These are phyloP conservation scores for Drosophila neonasuta DNA, from an alignment of 2,888 invertebrate genomes.

Conservation along the genomic window DNA sequence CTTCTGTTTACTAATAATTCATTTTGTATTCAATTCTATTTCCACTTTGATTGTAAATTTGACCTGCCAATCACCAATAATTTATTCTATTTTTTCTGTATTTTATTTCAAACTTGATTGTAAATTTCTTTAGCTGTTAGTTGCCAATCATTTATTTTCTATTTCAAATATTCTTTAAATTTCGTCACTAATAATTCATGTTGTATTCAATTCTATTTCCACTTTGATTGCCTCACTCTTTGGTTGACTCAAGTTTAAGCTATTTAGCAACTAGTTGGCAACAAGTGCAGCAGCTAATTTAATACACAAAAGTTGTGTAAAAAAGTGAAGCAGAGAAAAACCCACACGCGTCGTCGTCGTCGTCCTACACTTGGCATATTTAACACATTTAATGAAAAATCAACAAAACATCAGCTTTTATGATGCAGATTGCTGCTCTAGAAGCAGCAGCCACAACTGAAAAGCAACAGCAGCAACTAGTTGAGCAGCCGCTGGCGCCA, in stretches of 20 bases:
- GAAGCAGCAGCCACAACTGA: slow-evolving; percentile 13
- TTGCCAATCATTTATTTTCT: too few species aligned
- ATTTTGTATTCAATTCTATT: neutral
- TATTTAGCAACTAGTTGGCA: slow-evolving; percentile 17
- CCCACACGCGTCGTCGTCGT: slow-evolving; percentile 64
- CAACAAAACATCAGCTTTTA: slow-evolving; percentile 75
- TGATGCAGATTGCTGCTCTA: slow-evolving; percentile 36
- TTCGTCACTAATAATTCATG: too few species aligned
- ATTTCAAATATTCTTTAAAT: too few species aligned
- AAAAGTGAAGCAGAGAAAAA: slow-evolving; percentile 39
- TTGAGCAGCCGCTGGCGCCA: slow-evolving; percentile 18
- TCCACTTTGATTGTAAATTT: neutral
- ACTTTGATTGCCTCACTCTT: neutral
- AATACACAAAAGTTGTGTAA: slow-evolving; percentile 19
- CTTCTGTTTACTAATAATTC: too few species aligned
- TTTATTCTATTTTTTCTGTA: too few species aligned
- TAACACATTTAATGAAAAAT: slow-evolving; percentile 77
- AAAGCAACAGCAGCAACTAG: slow-evolving; percentile 20
- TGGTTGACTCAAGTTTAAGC: slow-evolving; percentile 12
- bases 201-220: neutral
- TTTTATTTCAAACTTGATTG: too few species aligned
- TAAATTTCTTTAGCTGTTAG: too few species aligned
- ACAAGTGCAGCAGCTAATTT: slow-evolving; percentile 53
- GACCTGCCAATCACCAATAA: too few species aligned
- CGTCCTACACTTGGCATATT: slow-evolving; percentile 71